phyloP scores from a whole-genome alignment of 2,888 invertebrate species.

The Dryobota labecula region DNA sequence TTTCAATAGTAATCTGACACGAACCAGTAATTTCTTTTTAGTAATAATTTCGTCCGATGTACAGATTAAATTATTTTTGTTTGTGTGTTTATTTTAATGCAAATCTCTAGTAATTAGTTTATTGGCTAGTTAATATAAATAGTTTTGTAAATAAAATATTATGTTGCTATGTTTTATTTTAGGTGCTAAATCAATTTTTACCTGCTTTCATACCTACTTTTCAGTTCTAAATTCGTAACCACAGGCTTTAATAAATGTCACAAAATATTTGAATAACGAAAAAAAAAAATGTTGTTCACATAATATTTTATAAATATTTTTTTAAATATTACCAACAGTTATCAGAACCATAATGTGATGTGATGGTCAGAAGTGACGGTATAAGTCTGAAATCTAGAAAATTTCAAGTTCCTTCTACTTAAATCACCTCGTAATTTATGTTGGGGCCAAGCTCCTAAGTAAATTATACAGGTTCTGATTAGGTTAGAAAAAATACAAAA shows the following conservation, averaged over 20 bases:
- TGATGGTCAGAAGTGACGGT: conserved; percentile 88
- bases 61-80: conserved; percentile 89
- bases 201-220: conserved; percentile 68
- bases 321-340: conserved; percentile 81
- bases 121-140: conserved; percentile 82
- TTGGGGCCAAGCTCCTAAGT: conserved; percentile 84
- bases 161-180: conserved; percentile 86
- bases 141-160: conserved; percentile 87
- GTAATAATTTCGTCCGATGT: conserved; percentile 80
- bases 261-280: conserved; percentile 73
- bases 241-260: conserved; percentile 82
- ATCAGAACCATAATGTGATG: conserved; percentile 85
- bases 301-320: conserved; percentile 69
- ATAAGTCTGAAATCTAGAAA: conserved; percentile 80
- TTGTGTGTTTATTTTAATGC: conserved; percentile 83
- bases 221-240: conserved; percentile 64
- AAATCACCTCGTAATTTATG: conserved; percentile 91
- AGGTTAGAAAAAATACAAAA: conserved; percentile 84
- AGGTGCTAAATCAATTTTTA: conserved; percentile 85
- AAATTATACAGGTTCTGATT: conserved; percentile 91
- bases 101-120: conserved; percentile 83
- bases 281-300: conserved; percentile 59
- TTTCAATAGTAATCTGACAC: conserved; percentile 75
- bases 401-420: conserved; percentile 88
- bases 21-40: conserved; percentile 80